A percentile compares a stretch with the other conserved stretches of the same genome.
Evolutionary conservation across 2,797 vertebrate genomes (phyloP).

Genomic region (Molossus alvarezi): DNA sequence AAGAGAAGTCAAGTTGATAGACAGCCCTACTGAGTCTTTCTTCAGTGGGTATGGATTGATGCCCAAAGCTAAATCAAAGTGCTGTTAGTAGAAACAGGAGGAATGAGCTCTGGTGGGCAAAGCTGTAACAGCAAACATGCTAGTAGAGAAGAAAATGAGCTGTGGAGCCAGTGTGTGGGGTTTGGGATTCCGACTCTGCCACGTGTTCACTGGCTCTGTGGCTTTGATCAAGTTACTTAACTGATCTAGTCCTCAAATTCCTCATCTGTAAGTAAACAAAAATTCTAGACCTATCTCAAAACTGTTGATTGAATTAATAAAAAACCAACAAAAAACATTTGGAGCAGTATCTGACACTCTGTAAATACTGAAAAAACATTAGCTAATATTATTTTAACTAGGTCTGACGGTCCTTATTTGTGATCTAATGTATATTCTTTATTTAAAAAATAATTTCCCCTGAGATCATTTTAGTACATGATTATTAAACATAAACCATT

Average conservation of each 20-base stretch:
- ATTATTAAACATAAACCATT: conserved; percentile 28
- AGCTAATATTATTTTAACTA: not conserved
- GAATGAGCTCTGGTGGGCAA: not conserved
- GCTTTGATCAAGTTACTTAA: not conserved
- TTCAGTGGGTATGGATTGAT: not conserved
- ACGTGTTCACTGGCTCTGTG: not conserved
- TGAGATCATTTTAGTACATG: not conserved
- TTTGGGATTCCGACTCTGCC: not conserved
- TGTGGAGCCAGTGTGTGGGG: too few species aligned
- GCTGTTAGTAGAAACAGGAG: not conserved
- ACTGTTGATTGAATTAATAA: conserved; percentile 13
- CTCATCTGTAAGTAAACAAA: not conserved
- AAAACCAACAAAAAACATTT: not conserved
- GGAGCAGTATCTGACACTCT: not conserved
- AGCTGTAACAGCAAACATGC: not conserved
- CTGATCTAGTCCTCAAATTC: not conserved
- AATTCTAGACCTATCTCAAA: not conserved
- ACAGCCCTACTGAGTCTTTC: not conserved
- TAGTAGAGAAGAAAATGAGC: not conserved
- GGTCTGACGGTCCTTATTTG: not conserved
- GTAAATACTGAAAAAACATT: not conserved
- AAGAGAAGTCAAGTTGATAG: not conserved
- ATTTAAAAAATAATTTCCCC: conserved; percentile 26
- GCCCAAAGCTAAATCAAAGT: not conserved
- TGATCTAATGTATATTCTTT: not conserved